Conservation (phyloP, 2,888 invertebrate genomes). For the Diaperis boleti region DNA sequence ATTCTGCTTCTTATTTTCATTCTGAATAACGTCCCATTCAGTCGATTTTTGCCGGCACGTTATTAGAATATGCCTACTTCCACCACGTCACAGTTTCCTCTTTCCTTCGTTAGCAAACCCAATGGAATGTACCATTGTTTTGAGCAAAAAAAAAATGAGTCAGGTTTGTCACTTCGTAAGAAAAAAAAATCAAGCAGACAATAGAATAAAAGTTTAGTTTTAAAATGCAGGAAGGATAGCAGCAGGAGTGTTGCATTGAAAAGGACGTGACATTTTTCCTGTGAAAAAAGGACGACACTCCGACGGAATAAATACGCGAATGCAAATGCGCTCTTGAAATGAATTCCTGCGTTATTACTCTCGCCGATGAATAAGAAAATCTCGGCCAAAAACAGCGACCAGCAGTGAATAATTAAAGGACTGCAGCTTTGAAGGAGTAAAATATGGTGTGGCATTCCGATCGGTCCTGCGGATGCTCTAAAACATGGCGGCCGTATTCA, state of each 20-base stretch:
- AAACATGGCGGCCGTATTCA: slow-evolving; percentile 41
- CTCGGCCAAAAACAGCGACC: slow-evolving; percentile 4
- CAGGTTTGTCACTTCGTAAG: no score
- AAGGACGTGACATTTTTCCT: not conserved
- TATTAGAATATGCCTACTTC: no score
- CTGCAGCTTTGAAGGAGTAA: slow-evolving; percentile 32
- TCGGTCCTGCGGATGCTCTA: slow-evolving; percentile 34
- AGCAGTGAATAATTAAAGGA: slow-evolving; percentile 34
- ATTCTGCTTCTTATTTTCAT: no score
- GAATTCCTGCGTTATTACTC: slow-evolving; percentile 29
- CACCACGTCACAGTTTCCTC: no score
- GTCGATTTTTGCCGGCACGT: no score
- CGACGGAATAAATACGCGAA: slow-evolving; percentile 13
- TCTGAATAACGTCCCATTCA: no score
- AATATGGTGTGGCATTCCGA: slow-evolving; percentile 37
- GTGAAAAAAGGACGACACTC: not conserved
- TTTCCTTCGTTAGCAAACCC: no score
- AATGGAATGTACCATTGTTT: no score
- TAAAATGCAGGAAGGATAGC: no score
- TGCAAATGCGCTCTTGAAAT: slow-evolving; percentile 25
- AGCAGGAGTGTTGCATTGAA: not conserved
- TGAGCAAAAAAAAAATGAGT: no score
- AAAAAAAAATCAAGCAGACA: no score
- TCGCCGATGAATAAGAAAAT: slow-evolving; percentile 27
- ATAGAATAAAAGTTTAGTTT: no score